phyloP scores from a whole-genome alignment of 1,140 invertebrate species.

The Trichonephila clavata region DNA sequence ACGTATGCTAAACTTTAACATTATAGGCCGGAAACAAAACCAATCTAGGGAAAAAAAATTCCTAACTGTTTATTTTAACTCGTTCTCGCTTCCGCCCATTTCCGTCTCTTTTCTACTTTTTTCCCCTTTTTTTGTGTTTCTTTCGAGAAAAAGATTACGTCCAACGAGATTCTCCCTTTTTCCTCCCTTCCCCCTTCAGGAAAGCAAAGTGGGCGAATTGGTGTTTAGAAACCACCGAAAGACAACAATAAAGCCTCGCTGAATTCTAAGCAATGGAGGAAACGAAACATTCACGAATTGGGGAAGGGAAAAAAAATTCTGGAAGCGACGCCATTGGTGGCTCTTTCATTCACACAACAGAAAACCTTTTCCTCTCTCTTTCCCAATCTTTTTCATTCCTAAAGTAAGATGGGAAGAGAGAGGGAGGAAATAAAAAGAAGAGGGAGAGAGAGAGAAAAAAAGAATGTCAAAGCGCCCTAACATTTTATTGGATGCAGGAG shows the following conservation, averaged over 20 bases:
- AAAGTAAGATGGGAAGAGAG: neutral
- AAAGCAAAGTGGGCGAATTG: slow-evolving; percentile 53
- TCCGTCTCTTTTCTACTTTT: slow-evolving; percentile 59
- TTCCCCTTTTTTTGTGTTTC: slow-evolving; percentile 36
- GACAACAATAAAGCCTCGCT: slow-evolving; percentile 67
- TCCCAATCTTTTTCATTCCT: slow-evolving; percentile 50
- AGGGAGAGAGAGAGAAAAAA: neutral
- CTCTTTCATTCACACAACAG: slow-evolving; percentile 70
- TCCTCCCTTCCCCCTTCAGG: slow-evolving; percentile 1
- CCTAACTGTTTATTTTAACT: slow-evolving; percentile 74
- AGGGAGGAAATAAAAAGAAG: neutral
- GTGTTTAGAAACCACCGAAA: slow-evolving; percentile 75
- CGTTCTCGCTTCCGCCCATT: slow-evolving; percentile 73
- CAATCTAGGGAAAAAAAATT: slow-evolving; percentile 51
- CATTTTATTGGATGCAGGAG: slow-evolving; percentile 73
- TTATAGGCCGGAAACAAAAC: slow-evolving; percentile 70
- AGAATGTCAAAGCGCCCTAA: slow-evolving; percentile 33
- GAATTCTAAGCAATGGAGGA: slow-evolving; percentile 12
- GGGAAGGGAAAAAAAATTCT: neutral
- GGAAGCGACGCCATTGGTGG: slow-evolving; percentile 17
- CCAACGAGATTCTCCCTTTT: slow-evolving; percentile 2
- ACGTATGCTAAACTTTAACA: slow-evolving; percentile 17
- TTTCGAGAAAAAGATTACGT: slow-evolving; percentile 49
- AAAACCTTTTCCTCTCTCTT: slow-evolving; percentile 35
- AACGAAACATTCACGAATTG: slow-evolving; percentile 12